A percentile compares a stretch with the other conserved stretches of the same genome.
phyloP scores from a whole-genome alignment of 2,888 invertebrate species.

The Serripes groenlandicus region DNA sequence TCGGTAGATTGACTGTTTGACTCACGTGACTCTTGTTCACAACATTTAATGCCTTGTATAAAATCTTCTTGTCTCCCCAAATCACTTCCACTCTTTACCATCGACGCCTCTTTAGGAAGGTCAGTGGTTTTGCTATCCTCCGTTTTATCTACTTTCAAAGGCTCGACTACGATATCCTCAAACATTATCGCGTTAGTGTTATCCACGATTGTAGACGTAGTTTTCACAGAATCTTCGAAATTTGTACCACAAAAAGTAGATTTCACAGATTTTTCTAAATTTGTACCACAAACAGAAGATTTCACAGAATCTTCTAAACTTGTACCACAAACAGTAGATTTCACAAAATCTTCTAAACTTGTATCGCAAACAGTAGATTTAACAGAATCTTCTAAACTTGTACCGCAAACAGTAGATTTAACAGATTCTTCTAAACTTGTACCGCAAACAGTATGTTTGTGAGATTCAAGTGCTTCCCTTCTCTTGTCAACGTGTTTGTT shows the following conservation, averaged over 20 bases:
- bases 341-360: no score
- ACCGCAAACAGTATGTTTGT: background rate
- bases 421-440: background rate
- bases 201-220: background rate
- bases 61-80: no score
- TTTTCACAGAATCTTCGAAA: background rate
- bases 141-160: background rate
- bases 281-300: background rate
- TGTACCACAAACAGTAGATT: background rate
- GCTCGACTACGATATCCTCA: slow-evolving; percentile 20
- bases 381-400: background rate
- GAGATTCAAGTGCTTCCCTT: background rate
- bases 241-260: no score
- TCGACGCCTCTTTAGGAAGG: no score
- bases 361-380: no score
- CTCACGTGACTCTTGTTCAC: no score
- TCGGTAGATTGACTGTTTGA: no score
- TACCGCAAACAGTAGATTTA: background rate
- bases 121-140: background rate
- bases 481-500: background rate
- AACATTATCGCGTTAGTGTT: background rate
- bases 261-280: background rate
- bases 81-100: no score
- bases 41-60: no score
- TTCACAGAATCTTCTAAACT: background rate